Evolutionary conservation across 2,113 vertebrate genomes (phyloP).

Genomic region (Hippolais icterina): DNA sequence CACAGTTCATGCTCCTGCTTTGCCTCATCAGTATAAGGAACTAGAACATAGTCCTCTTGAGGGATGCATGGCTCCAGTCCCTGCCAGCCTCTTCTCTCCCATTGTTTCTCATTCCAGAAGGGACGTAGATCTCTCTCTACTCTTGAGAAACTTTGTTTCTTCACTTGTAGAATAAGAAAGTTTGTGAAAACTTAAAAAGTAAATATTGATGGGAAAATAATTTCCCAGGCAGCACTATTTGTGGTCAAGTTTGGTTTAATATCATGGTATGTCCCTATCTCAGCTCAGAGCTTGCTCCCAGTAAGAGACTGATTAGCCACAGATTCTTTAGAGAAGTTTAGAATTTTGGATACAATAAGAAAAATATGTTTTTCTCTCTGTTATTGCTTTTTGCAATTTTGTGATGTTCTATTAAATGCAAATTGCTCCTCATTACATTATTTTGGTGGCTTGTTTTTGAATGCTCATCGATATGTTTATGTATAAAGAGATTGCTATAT

Average conservation of each 20-base stretch:
- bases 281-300: neutral
- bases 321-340: neutral
- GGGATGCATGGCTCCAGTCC: neutral
- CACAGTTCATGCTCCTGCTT: neutral
- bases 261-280: neutral
- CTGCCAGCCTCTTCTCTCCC: neutral
- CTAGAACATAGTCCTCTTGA: neutral
- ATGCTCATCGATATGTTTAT: slow-evolving; percentile 33
- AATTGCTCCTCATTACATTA: slow-evolving; percentile 36
- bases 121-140: fast-evolving
- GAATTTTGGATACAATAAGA: neutral
- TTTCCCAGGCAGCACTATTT: neutral
- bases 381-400: neutral
- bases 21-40: neutral
- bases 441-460: slow-evolving; percentile 41
- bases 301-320: neutral
- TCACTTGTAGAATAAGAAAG: neutral
- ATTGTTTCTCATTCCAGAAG: neutral
- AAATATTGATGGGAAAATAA: neutral
- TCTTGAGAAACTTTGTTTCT: neutral
- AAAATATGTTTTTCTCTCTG: slow-evolving; percentile 4
- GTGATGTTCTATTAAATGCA: slow-evolving; percentile 24
- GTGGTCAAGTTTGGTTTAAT: neutral
- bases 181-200: neutral
- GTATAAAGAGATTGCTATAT: slow-evolving; percentile 50